Conservation (phyloP, 2,888 invertebrate species). For the Apoderus coryli region DNA sequence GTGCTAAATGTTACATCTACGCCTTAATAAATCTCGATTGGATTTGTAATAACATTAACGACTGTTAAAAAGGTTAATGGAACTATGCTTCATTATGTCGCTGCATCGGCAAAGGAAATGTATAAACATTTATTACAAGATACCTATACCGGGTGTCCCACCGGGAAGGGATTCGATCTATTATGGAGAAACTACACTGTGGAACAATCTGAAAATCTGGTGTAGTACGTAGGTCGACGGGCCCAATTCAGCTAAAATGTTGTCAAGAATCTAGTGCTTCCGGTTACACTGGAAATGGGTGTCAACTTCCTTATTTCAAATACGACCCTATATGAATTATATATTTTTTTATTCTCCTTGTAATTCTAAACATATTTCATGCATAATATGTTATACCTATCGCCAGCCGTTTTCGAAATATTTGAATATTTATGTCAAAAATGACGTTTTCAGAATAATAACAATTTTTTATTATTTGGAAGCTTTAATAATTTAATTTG, state of each 20-base stretch:
- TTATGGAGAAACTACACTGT: background rate
- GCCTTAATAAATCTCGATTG: no score
- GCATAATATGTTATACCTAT: background rate
- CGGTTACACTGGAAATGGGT: constrained; percentile 2
- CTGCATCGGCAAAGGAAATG: no score
- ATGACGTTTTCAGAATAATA: no score
- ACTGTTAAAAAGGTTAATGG: no score
- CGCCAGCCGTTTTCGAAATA: constrained; percentile 1
- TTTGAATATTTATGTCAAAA: background rate
- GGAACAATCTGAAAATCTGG: constrained; percentile 1
- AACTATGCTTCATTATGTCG: no score
- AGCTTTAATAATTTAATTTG: no score
- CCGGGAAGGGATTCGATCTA: background rate
- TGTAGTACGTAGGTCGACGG: background rate
- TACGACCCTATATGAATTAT: background rate
- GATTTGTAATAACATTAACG: no score
- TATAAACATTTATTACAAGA: no score
- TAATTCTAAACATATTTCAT: background rate
- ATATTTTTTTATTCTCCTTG: background rate
- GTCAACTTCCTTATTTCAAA: constrained; percentile 2
- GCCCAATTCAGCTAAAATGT: constrained; percentile 1
- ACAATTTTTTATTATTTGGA: no score
- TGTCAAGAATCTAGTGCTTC: constrained; percentile 1
- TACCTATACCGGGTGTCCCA: constrained; percentile 1
- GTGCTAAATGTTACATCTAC: no score